Evolutionary conservation across 2,888 invertebrate species (phyloP).

Genomic region (Craniophora ligustri): DNA sequence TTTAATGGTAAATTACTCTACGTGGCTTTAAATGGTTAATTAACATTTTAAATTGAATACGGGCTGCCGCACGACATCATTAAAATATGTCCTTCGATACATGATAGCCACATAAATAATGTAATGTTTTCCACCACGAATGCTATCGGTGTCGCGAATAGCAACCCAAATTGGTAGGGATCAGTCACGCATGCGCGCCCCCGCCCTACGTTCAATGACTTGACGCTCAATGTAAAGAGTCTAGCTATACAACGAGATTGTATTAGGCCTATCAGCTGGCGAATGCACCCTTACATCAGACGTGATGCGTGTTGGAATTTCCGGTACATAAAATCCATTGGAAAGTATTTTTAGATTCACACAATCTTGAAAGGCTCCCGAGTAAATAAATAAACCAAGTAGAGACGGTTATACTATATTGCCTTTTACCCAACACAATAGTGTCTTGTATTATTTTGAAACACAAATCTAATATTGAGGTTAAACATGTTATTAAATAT

Average conservation of each 20-base stretch:
- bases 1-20: neutral
- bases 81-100: neutral
- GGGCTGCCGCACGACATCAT: neutral
- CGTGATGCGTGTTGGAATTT: constrained; percentile 34
- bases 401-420: constrained; percentile 5
- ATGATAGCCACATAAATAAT: constrained; percentile 6
- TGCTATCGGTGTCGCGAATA: constrained; percentile 29
- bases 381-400: neutral
- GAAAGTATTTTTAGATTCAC: constrained; percentile 13
- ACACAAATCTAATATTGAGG: no score
- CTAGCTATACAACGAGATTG: constrained; percentile 51
- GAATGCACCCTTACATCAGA: constrained; percentile 37
- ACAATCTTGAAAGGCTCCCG: neutral
- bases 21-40: neutral
- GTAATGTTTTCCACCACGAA: constrained; percentile 45
- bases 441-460: no score
- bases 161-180: constrained; percentile 61
- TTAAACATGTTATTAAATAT: no score
- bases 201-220: constrained; percentile 84
- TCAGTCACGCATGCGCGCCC: constrained; percentile 76
- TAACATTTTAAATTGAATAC: neutral
- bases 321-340: constrained; percentile 17
- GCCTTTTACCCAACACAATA: no score
- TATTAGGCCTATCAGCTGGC: constrained; percentile 55
- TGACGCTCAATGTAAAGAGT: constrained; percentile 62